Percentiles rank a stretch among this genome's conserved stretches.
Evolutionary conservation across 1,140 invertebrate genomes (phyloP).

Genomic region (Magallana angulata): DNA sequence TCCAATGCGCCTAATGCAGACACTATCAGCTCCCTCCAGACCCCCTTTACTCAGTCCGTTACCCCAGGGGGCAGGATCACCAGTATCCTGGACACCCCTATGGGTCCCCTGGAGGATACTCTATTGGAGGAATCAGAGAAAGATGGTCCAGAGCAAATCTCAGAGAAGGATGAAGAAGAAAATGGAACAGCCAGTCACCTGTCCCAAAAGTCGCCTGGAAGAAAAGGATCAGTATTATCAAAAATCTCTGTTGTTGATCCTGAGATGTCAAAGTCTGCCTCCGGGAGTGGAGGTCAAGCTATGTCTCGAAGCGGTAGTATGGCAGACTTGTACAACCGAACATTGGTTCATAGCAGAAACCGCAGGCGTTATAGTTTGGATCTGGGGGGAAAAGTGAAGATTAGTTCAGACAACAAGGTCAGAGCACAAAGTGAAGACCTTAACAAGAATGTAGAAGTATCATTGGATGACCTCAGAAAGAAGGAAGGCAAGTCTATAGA

Average conservation of each 20-base stretch:
- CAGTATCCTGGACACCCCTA: constrained; percentile 23
- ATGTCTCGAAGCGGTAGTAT: constrained; percentile 23
- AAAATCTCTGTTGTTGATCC: not conserved
- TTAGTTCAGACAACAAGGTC: not conserved
- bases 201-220: not conserved
- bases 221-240: not conserved
- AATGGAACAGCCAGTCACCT: not conserved
- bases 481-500: not conserved
- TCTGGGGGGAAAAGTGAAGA: not conserved
- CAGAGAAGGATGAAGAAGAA: constrained; percentile 34
- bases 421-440: not conserved
- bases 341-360: not conserved
- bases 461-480: not conserved
- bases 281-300: not conserved
- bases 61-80: constrained; percentile 36
- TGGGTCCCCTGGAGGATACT: not conserved
- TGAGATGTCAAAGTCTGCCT: not conserved
- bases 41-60: constrained; percentile 1
- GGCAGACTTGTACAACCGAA: not conserved
- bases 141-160: not conserved
- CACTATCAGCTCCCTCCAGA: constrained; percentile 7
- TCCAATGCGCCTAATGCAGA: constrained; percentile 15
- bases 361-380: constrained; percentile 18
- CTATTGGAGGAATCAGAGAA: constrained; percentile 14
- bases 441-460: not conserved